Base-by-base conservation (phyloP, 2,113 vertebrate species). In the Hucho hucho region DNA sequence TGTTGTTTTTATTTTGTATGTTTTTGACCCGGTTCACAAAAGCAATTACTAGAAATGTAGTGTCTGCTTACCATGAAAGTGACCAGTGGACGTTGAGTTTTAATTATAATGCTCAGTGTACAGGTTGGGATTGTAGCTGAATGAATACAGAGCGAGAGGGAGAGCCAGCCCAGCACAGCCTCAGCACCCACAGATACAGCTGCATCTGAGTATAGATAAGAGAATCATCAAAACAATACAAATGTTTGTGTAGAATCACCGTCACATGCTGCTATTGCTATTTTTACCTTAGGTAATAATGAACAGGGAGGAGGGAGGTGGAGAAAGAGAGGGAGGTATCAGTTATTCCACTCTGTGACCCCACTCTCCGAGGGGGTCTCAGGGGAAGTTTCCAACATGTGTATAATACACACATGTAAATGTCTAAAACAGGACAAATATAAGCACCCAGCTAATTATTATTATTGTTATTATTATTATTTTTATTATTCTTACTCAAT, bases 11-110 rank as follows among this genome's bases (percentile, higher is more conserved):
- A 6, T 13, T 26, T 12, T 28, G 68, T 25, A 3, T 69, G 77
- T 67, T 65, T 28, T 18, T 46, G 66, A 70, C 63, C 67, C 76
- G 14, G 13, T 69, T 76, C 76, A 79, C 84, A 83, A 75, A 89
- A 81, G 78, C 86, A 89, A 86, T 91, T 90, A 90, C 74, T 47
- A 73, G 68, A 72, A 66, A 85, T 66, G 75, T 78, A 69, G 75
- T 71, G 83, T 82, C 78, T 89, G 86, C 89, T 90, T 87, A 80
- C 82, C 69, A 81, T 78, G 84, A 83, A 85, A 87, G 84, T 87
- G 81, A 89, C 73, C 85, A 76, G 49, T 53, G 49, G 86, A 84
- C 86, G 81, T 78, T 87, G 81, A 79, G 83, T 88, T 87, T 88
- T 83, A 89, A 89, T 90, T 89, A 88, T 84, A 85, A 72, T 67